These are phyloP conservation scores for Shinisaurus crocodilurus DNA, from an alignment of 2,113 vertebrate species.

Conservation along the genomic window DNA sequence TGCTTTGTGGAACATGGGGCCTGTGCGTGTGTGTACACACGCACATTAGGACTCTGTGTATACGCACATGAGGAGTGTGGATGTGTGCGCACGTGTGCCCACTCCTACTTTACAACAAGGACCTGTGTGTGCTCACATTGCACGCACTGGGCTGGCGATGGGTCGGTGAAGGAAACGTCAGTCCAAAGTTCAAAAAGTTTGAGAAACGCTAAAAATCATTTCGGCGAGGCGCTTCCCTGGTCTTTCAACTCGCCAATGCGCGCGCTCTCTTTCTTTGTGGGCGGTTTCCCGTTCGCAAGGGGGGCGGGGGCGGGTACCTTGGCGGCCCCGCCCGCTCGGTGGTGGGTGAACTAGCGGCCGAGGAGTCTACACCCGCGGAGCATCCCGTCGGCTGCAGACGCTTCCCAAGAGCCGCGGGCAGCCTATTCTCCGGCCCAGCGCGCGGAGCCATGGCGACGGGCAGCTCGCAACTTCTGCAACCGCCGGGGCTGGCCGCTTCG, in stretches of 20 bases:
- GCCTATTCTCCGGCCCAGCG: fast-evolving
- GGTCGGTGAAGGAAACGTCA: fast-evolving
- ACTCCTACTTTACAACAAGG: neutral
- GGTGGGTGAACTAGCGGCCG: neutral
- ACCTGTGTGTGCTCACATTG: fast-evolving
- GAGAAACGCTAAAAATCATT: neutral
- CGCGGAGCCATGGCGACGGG: constrained; percentile 58
- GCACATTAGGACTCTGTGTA: too few relatives aligned
- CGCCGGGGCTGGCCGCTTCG: constrained; percentile 55
- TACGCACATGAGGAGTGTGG: too few relatives aligned
- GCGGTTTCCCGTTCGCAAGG: neutral
- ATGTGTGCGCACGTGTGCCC: too few relatives aligned
- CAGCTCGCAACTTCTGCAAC: constrained; percentile 30
- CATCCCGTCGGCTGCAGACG: neutral
- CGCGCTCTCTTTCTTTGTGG: neutral
- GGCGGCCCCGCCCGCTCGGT: neutral
- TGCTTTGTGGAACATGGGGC: neutral
- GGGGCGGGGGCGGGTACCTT: neutral
- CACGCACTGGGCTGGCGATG: neutral
- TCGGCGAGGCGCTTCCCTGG: neutral
- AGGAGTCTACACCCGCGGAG: neutral
- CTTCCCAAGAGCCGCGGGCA: neutral
- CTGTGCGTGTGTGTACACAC: too few relatives aligned
- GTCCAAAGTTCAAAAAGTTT: neutral
- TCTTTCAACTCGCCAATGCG: neutral